A percentile compares a stretch with the other conserved stretches of the same genome.
Evolutionary conservation across 2,113 vertebrate species (phyloP).

Genomic region (Oreocharis arfaki): DNA sequence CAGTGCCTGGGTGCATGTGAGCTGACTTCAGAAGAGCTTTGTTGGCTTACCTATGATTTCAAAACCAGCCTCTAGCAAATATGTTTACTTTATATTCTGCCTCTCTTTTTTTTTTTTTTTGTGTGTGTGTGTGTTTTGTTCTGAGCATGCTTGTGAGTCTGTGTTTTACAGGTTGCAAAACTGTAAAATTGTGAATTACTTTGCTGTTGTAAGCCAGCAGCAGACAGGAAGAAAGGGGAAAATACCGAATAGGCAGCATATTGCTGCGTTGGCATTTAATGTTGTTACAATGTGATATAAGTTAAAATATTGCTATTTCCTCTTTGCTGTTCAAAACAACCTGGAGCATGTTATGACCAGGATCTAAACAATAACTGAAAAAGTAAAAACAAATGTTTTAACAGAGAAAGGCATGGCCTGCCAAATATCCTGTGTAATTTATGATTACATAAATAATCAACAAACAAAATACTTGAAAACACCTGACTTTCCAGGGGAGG

Average conservation of each 20-base stretch:
- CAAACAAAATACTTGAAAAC: slow-evolving; percentile 44
- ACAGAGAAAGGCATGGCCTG: slow-evolving; percentile 23
- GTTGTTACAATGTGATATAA: slow-evolving; percentile 33
- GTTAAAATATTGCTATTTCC: slow-evolving; percentile 63
- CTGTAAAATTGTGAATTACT: not conserved
- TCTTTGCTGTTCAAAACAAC: slow-evolving; percentile 63
- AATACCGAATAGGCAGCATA: slow-evolving; percentile 1
- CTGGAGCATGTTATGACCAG: slow-evolving; percentile 48
- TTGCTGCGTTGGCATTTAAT: not conserved
- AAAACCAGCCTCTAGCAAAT: not conserved
- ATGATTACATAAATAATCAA: slow-evolving; percentile 1
- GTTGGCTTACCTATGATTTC: not conserved
- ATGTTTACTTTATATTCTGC: not conserved
- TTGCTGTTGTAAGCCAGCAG: not conserved
- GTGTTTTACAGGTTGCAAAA: not conserved
- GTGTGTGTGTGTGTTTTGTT: not conserved
- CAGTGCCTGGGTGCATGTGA: not conserved
- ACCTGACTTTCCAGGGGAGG: not conserved
- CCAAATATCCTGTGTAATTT: not conserved
- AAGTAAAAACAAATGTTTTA: slow-evolving; percentile 62
- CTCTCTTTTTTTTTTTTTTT: not conserved
- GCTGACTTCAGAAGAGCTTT: not conserved
- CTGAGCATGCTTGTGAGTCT: not conserved
- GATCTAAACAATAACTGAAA: slow-evolving; percentile 64
- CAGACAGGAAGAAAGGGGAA: not conserved